A percentile compares a stretch with the other conserved stretches of the same genome.
Conservation (phyloP, 1,140 invertebrate species). For the Bombus superbus region DNA sequence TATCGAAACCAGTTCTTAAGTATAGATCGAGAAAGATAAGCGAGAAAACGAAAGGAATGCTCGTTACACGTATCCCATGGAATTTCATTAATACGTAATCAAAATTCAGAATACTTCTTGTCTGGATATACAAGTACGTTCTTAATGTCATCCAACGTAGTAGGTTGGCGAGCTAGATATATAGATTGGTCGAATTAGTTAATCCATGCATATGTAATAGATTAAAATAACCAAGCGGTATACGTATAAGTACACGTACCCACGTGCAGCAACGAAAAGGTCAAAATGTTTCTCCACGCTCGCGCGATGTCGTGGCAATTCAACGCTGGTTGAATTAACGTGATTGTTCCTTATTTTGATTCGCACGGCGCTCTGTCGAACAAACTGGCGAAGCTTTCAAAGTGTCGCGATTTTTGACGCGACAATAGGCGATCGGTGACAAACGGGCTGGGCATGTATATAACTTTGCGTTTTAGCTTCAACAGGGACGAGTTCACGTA, state of each 20-base stretch:
- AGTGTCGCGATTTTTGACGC: neutral
- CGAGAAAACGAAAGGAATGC: neutral
- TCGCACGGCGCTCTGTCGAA: neutral
- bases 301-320: neutral
- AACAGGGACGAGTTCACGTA: neutral
- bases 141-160: neutral
- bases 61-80: no score
- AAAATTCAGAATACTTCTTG: neutral
- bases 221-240: neutral
- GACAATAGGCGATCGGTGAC: neutral
- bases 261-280: neutral
- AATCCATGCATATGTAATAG: neutral
- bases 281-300: neutral
- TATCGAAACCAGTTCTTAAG: no score
- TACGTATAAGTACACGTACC: rapidly evolving
- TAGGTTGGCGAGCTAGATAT: no score
- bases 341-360: neutral
- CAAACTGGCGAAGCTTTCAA: neutral
- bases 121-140: no score
- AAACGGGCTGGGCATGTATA: neutral
- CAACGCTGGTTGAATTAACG: neutral
- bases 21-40: neutral
- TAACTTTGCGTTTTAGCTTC: neutral
- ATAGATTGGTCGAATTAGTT: neutral
- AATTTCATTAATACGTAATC: neutral